phyloP scores from a whole-genome alignment of 1,140 invertebrate genomes.

The Dendrolimus punctatus region DNA sequence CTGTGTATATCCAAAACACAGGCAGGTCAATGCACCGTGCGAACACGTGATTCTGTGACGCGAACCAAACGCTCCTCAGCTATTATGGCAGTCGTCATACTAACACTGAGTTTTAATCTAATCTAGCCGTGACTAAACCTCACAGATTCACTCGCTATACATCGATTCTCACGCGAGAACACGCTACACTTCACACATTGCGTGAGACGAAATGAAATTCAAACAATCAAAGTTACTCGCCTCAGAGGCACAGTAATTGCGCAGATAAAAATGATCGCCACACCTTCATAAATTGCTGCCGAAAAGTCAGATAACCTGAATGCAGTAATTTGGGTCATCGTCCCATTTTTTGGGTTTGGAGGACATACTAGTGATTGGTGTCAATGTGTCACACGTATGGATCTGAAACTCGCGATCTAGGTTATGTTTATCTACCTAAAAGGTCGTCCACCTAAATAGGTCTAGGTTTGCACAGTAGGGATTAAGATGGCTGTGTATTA shows the following conservation, averaged over 20 bases:
- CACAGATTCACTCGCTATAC: conserved; percentile 14
- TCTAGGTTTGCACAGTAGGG: conserved; percentile 14
- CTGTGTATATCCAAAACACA: conserved; percentile 55
- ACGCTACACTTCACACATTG: not conserved
- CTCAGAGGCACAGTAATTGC: not conserved
- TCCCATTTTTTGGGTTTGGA: conserved; percentile 31
- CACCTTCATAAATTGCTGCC: conserved; percentile 18
- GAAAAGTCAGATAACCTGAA: conserved; percentile 47
- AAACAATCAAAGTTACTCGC: conserved; percentile 10
- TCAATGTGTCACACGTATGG: conserved; percentile 20
- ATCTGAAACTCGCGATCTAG: conserved; percentile 10
- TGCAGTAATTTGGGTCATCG: conserved; percentile 45
- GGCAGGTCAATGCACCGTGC: conserved; percentile 48
- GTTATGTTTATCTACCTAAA: conserved; percentile 15
- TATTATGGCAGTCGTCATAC: conserved; percentile 33
- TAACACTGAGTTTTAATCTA: conserved; percentile 26
- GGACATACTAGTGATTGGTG: conserved; percentile 22
- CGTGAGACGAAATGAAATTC: conserved; percentile 13
- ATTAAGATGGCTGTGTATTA: not conserved
- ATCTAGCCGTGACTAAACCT: conserved; percentile 21
- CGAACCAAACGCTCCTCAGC: conserved; percentile 16
- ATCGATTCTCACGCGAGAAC: conserved; percentile 10
- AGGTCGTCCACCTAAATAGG: conserved; percentile 11
- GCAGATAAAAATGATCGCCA: conserved; percentile 8
- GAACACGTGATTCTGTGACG: conserved; percentile 58